Evolutionary conservation across 2,888 invertebrate genomes (phyloP).

Genomic region (Stenodera caucasica): DNA sequence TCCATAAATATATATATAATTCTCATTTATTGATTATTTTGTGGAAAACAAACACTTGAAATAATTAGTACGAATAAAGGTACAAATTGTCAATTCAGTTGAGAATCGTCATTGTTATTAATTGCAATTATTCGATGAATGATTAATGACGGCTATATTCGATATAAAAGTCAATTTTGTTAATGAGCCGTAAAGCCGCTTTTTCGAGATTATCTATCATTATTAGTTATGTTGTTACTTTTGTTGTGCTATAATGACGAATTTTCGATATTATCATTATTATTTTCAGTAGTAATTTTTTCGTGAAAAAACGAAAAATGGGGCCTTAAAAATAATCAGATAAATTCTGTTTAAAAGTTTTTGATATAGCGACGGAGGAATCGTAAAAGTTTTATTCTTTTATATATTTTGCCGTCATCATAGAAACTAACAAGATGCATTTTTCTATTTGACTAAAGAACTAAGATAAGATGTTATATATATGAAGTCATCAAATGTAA

Average conservation of each 20-base stretch:
- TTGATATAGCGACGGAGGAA: constrained; percentile 15
- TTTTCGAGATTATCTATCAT: background rate
- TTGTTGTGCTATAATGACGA: too few relatives aligned
- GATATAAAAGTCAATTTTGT: background rate
- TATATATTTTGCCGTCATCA: constrained; percentile 20
- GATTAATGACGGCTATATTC: background rate
- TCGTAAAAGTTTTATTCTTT: constrained; percentile 18
- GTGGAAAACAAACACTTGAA: too few relatives aligned
- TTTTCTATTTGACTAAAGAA: constrained; percentile 22
- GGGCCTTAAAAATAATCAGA: background rate
- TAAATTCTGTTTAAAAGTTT: constrained; percentile 19
- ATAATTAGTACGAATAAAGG: too few relatives aligned
- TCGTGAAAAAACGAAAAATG: background rate
- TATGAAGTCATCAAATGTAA: constrained; percentile 22
- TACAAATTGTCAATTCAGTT: background rate
- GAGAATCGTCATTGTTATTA: background rate
- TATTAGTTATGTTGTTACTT: too few relatives aligned
- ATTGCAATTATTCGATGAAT: constrained; percentile 4
- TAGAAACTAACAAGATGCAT: constrained; percentile 23
- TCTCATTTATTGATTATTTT: too few relatives aligned
- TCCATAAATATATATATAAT: too few relatives aligned
- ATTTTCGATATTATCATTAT: background rate
- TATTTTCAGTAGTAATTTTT: background rate
- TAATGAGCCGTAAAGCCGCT: background rate
- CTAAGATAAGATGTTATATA: constrained; percentile 22